Percentiles rank a stretch among this genome's conserved stretches.
Conservation (phyloP, 2,888 invertebrate species). For the Cheilosia scutellata region DNA sequence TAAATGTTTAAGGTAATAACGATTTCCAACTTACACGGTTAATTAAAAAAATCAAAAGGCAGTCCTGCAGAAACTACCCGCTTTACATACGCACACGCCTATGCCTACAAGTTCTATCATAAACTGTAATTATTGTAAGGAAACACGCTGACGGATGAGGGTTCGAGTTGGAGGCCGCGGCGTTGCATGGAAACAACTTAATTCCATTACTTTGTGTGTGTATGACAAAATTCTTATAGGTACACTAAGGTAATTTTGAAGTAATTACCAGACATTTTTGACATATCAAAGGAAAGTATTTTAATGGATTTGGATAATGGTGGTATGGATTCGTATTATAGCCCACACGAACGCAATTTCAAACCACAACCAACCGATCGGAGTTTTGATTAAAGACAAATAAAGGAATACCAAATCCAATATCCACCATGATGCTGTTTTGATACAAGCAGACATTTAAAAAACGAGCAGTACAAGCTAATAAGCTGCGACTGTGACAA, state of each 20-base stretch:
- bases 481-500: too few species aligned
- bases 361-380: too few species aligned
- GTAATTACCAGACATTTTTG: slow-evolving; percentile 1
- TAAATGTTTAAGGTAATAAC: slow-evolving; percentile 34
- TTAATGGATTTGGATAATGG: not conserved
- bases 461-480: too few species aligned
- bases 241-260: too few species aligned
- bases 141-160: not conserved
- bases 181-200: slow-evolving; percentile 9
- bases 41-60: slow-evolving; percentile 13
- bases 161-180: not conserved
- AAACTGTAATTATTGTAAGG: slow-evolving; percentile 1
- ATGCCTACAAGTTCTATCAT: not conserved
- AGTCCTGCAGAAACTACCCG: not conserved
- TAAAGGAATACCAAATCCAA: too few species aligned
- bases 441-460: too few species aligned
- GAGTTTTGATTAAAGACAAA: too few species aligned
- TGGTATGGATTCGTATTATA: not conserved
- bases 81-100: not conserved
- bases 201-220: not conserved
- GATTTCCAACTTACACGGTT: slow-evolving; percentile 17
- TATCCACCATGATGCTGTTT: too few species aligned
- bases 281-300: slow-evolving; percentile 18
- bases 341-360: too few species aligned
- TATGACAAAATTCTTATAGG: not conserved